Evolutionary conservation across 2,113 vertebrate genomes (phyloP), one percentile per base, ranked within the genome.

Genomic region (Xyliphius kryptos): DNA sequence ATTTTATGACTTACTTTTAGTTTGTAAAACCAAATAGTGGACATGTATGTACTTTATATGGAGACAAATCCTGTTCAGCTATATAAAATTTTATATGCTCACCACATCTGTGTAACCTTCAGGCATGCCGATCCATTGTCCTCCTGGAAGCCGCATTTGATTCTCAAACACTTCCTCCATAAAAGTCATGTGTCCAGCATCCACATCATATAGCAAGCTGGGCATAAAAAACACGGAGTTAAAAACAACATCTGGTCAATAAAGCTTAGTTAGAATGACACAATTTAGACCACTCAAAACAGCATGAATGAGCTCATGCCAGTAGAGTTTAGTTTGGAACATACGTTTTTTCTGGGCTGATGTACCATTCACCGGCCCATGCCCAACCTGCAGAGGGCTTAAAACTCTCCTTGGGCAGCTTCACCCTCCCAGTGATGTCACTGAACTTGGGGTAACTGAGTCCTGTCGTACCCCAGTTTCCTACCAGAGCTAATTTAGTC

Each of bases 151-250:
- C 67, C 94, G 86, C 61, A 91, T 88, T 70, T 98, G 92, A 79
- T 92, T 98, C 81, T 98, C 95, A 53, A 98, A 98, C 53, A 94
- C 95, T 68, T 98, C 96, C 73, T 97, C 95, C 69, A 93, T 83
- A 0, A 93, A 98, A 83, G 85, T 96, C 88, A 93, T 86, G 81
- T 98, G 96, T 32, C 96, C 96, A 0, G 96, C 95, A 0, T 98
- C 96, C 4, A 76, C 82, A 0, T 95, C 96, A 0, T 92, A 87
- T 43, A 98, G 79, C 70, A 98, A 3, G 46, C 96, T 98, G 77
- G 41, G 47, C 41, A 38, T 5, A 38, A n/a, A n/a, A n/a, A n/a
- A n/a, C n/a, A n/a, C n/a, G n/a, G n/a, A n/a, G n/a, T n/a, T n/a
- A n/a, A n/a, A n/a, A n/a, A n/a, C n/a, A n/a, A n/a, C n/a, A n/a